phyloP scores from a whole-genome alignment of 2,888 invertebrate genomes.

The Noctua pronuba region DNA sequence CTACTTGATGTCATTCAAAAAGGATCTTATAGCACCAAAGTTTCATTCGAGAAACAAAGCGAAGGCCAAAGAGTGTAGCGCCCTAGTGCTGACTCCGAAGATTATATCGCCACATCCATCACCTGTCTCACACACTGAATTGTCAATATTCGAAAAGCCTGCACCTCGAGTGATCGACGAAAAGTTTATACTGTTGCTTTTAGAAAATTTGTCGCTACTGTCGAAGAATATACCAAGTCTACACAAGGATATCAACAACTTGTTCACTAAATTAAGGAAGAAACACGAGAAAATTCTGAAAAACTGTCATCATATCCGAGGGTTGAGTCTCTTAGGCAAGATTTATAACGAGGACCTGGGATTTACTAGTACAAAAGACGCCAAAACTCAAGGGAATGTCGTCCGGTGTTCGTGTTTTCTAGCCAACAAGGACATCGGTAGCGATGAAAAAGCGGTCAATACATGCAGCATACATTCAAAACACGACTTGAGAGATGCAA shows the following conservation, averaged over 20 bases:
- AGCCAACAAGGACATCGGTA: background rate
- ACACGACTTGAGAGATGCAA: constrained; percentile 40
- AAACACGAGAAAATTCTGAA: constrained; percentile 76
- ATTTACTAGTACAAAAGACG: constrained; percentile 64
- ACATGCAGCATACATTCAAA: constrained; percentile 31
- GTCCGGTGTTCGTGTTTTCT: background rate
- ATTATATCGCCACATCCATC: constrained; percentile 46
- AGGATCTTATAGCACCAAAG: constrained; percentile 63
- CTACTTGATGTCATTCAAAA: constrained; percentile 77
- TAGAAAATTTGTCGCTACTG: constrained; percentile 80
- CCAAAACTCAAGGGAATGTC: constrained; percentile 69
- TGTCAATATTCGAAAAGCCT: constrained; percentile 73
- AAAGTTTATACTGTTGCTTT: constrained; percentile 79
- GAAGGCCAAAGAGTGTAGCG: constrained; percentile 63
- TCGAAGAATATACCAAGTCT: constrained; percentile 77
- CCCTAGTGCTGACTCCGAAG: constrained; percentile 45
- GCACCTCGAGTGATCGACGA: constrained; percentile 80
- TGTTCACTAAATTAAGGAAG: constrained; percentile 78
- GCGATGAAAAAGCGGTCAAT: constrained; percentile 42
- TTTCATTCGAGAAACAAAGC: constrained; percentile 68
- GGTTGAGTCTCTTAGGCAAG: constrained; percentile 79
- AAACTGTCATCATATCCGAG: constrained; percentile 69
- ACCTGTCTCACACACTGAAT: constrained; percentile 58
- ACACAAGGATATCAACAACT: constrained; percentile 79
- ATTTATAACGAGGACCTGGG: constrained; percentile 77